These are phyloP conservation scores for Parasteatoda lunata DNA, from an alignment of 2,888 invertebrate species.

Conservation along the genomic window DNA sequence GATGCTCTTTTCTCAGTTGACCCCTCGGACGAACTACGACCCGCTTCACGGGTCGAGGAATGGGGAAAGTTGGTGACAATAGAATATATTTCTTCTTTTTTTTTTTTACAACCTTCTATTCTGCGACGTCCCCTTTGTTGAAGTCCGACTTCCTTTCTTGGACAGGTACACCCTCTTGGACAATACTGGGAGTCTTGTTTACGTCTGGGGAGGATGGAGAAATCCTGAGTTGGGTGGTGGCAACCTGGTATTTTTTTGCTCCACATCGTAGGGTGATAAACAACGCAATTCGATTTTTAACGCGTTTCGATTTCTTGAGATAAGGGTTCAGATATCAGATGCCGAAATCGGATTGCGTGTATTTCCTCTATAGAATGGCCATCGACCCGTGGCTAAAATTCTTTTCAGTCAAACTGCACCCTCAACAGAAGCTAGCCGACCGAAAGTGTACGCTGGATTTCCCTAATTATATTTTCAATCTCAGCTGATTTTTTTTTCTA, in stretches of 20 bases:
- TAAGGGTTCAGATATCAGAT: constrained; percentile 11
- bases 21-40: constrained; percentile 11
- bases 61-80: constrained; percentile 26
- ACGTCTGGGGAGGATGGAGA: constrained; percentile 19
- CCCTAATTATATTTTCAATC: constrained; percentile 19
- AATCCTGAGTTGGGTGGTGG: not conserved
- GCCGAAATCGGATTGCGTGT: constrained; percentile 32
- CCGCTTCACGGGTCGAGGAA: constrained; percentile 41
- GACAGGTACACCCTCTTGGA: not conserved
- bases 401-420: not conserved
- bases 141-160: constrained; percentile 32
- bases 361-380: not conserved
- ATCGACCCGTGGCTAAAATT: not conserved
- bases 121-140: constrained; percentile 13
- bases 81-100: constrained; percentile 8
- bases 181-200: constrained; percentile 35
- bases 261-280: constrained; percentile 10
- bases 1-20: constrained; percentile 40
- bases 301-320: constrained; percentile 36
- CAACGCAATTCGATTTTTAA: constrained; percentile 43
- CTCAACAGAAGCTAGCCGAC: not conserved
- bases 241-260: too few relatives aligned
- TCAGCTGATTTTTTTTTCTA: not conserved
- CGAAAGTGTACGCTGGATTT: constrained; percentile 1
- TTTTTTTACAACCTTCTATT: constrained; percentile 4